phyloP scores from a whole-genome alignment of 1,140 invertebrate genomes.

The Ladona fulva region DNA sequence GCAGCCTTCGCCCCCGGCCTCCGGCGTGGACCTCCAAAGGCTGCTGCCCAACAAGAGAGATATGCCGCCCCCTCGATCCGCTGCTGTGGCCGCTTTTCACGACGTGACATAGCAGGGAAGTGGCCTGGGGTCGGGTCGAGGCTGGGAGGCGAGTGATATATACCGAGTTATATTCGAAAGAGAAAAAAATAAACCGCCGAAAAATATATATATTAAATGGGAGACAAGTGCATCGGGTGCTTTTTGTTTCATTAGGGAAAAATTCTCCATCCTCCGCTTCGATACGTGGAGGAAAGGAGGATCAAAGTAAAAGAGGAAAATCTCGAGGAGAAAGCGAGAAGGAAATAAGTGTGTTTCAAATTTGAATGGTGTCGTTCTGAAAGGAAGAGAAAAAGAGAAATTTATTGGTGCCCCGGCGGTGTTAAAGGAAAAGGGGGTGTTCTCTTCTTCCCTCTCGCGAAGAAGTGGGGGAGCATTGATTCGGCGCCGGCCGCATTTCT shows the following conservation, averaged over 20 bases:
- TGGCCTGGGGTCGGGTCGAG: neutral
- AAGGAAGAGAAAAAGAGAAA: neutral
- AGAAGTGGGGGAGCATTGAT: no score
- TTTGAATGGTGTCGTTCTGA: neutral
- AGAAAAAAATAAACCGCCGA: neutral
- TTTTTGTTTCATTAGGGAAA: constrained; percentile 5
- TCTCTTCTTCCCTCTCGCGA: neutral
- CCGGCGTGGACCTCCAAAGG: neutral
- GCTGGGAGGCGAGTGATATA: neutral
- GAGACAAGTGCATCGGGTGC: neutral
- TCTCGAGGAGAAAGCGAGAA: neutral
- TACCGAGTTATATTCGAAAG: neutral
- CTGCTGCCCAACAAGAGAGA: neutral
- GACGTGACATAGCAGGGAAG: constrained; percentile 15
- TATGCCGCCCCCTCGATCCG: neutral
- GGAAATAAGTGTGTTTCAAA: neutral
- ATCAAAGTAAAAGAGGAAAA: neutral
- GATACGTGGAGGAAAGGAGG: neutral
- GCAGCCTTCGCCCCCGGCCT: neutral
- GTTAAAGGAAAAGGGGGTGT: neutral
- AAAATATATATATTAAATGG: neutral
- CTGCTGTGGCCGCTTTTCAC: constrained; percentile 18
- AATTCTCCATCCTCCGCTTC: neutral
- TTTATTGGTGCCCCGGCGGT: neutral
- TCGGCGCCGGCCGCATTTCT: no score